Evolutionary conservation across 2,888 invertebrate species (phyloP), one percentile per base, ranked within the genome.

Genomic region (Lissonota sp.): DNA sequence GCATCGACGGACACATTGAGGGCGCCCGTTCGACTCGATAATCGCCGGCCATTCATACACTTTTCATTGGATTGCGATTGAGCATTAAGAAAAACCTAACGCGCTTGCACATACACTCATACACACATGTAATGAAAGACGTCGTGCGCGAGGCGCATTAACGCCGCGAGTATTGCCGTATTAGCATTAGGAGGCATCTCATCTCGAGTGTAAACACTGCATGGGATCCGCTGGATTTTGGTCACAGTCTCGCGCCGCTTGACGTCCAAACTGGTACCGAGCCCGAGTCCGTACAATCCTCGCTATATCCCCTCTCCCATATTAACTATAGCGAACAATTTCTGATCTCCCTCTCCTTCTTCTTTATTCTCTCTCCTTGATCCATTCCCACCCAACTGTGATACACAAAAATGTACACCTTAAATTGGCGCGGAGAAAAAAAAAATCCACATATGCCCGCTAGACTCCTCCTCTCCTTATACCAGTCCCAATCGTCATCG

Each of bases 11-110:
- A 92, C 92, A 92, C 92, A 92, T 92, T 92, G 91, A 92, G 86
- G 88, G 90, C 88, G 91, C 88, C 91, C 92, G 92, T 85, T 92
- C 92, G 92, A 92, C 92, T 92, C 89, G 91, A 92, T 92, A 92
- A 92, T 92, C 92, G 92, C 89, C 88, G 88, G 89, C 89, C 90
- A 90, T 90, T 91, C 91, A 91, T 92, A 90, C 88, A 91, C 89
- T 91, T 92, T 92, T 92, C 92, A 92, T 92, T 92, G 92, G 92
- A 92, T 92, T 92, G 92, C 92, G 92, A 92, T 92, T 92, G 92
- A 92, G 92, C 92, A 92, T 92, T 92, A 91, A 91, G 89, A 88
- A 91, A 85, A 88, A 86, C 84, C 80, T 64, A 76, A 72, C 55
- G 77, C 63, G 69, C 66, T 39, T 74, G 49, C 16, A 26, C 44